Evolutionary conservation across 37 sponge, comb jelly and placozoan genomes (phyloP).

Genomic region (Chondrilla cf. caribensis): DNA sequence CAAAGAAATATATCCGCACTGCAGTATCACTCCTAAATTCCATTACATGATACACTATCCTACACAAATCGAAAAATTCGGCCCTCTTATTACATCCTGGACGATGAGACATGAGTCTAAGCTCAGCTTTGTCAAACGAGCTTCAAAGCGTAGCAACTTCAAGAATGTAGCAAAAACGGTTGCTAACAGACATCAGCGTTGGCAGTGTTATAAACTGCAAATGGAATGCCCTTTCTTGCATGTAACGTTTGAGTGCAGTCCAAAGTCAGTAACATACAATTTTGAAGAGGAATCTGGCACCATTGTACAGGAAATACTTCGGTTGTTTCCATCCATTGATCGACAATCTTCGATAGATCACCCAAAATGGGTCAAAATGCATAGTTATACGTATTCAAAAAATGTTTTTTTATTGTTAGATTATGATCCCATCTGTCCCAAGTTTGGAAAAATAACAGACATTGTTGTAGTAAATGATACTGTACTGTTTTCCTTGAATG

Average conservation of each 20-base stretch:
- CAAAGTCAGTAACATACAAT: background rate
- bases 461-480: conserved; percentile 9
- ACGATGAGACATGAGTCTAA: conserved; percentile 53
- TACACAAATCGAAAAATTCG: conserved; percentile 30
- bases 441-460: background rate
- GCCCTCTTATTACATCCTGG: conserved; percentile 46
- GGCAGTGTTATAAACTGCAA: conserved; percentile 39
- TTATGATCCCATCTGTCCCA: background rate
- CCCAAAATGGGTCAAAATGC: conserved; percentile 6
- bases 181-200: conserved; percentile 35
- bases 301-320: background rate
- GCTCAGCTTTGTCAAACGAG: conserved; percentile 36
- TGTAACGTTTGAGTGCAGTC: conserved; percentile 22
- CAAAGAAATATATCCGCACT: conserved; percentile 22
- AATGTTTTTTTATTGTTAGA: background rate
- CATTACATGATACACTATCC: conserved; percentile 57
- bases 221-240: conserved; percentile 3
- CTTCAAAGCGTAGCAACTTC: conserved; percentile 38
- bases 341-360: background rate
- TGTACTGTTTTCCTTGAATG: background rate
- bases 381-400: background rate
- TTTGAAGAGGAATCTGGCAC: conserved; percentile 12
- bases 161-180: conserved; percentile 42
- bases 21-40: conserved; percentile 27
- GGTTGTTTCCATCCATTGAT: background rate